Base-by-base conservation (phyloP, 2,888 invertebrate species). In the Poecilobothrus nobilitatus region DNA sequence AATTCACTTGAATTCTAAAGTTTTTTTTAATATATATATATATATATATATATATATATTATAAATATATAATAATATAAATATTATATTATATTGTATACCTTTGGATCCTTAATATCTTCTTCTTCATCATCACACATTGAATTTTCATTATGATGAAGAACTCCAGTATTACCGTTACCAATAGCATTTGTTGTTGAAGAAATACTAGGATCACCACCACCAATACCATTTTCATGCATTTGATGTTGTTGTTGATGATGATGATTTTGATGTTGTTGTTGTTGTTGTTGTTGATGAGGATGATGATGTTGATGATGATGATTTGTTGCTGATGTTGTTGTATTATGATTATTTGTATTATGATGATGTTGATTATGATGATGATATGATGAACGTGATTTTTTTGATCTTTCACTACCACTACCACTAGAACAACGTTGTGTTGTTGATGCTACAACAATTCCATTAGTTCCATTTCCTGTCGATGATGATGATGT, bases 271-370 rank as follows among this genome's bases (percentile, higher is more conserved):
- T 79, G 53, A 78, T 79, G 18, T 20, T 71, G 71, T 18, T 70
- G 72, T 21, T 73, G 72, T 20, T 65, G 69, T 74, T 73, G 53
- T 73, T 61, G 72, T 81, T 83, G 73, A 83, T 88, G 79, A 86
- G 88, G 73, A 87, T 85, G 67, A 1, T 74, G 74, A 12, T 63
- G 27, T 27, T 27, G 18, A 18, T 63, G 63, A 27, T 63, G 63
- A 27, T 15, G 63, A 53, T 53, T 53, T 85, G 67, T 1, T 73
- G 74, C 76, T 22, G 12, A n/a, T 63, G 22, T 63, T 12, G 12
- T 21, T 63, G 27, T 3, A 21, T 74, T 74, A 5, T 75, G 76
- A n/a, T 77, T 74, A 66, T 70, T 71, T 33, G 69, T 73, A 18
- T 73, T 73, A 18, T 72, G 73, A 9, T 71, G 72, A 10, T 73